Base-by-base conservation (phyloP, 2,113 vertebrate genomes). In the Ancistrus triradiatus region DNA sequence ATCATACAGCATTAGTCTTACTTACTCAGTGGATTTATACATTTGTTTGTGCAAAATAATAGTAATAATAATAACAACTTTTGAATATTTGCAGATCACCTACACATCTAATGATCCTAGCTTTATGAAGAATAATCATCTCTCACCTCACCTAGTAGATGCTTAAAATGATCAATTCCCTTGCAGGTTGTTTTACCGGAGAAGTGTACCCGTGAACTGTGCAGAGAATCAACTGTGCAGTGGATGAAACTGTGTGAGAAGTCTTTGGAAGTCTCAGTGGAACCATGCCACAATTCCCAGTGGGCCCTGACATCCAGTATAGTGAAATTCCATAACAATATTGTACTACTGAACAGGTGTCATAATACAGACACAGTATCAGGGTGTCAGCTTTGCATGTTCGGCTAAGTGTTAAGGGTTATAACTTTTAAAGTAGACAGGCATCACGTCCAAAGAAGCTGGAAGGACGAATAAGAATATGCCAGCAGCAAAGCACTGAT, bases 321-420 rank as follows among this genome's bases (percentile, higher is more conserved):
- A 65, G 47, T 28, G 42, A 55, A 48, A 56, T 35, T 46, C 33
- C 33, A 65, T 66, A 59, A 58, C 67, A n/a, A 31, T 60, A 58
- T 35, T 63, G 43, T 15, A 35, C 37, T 63, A 50, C 53, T 61
- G 25, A 62, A 69, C 50, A 61, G 68, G 63, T 70, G 63, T 25
- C 55, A 56, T 51, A 25, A 9, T 25, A 17, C 40, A 57, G 43
- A 15, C 48, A 38, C 27, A 28, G 28, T 47, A 48, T 31, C 33
- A 44, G 59, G 46, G 46, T 44, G 19, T 43, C 28, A 33, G 27
- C 42, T 18, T 51, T 24, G 25, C 43, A 13, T 46, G 53, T 11
- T n/a, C 40, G 24, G 38, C n/a, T 43, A 51, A 58, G 56, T 56
- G 33, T 65, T n/a, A 67, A 21, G 50, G 48, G 43, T 50, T 35